Percentiles rank a stretch among this genome's conserved stretches.
Conservation (phyloP, 2,888 invertebrate genomes). For the Sepioteuthis lessoniana region DNA sequence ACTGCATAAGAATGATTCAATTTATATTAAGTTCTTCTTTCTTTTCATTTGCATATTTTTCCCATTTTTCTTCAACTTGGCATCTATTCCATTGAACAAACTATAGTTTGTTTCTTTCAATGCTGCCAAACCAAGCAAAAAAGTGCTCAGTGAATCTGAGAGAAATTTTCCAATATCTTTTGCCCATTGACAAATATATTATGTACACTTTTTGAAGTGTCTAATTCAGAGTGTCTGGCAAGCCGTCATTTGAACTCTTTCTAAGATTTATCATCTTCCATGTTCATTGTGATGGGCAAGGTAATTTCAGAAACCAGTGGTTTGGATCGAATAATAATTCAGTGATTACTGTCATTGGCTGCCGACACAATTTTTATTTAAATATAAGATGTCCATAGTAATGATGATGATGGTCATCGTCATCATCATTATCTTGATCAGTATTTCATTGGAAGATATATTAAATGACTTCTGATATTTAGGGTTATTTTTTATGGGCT, state of each 20-base stretch:
- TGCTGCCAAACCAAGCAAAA: not conserved
- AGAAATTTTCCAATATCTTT: not conserved
- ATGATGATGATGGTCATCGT: no score
- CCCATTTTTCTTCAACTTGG: not conserved
- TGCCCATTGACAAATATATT: not conserved
- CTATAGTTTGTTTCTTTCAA: not conserved
- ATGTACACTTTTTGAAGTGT: not conserved
- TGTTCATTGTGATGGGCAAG: not conserved
- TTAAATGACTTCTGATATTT: no score
- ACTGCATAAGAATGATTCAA: no score
- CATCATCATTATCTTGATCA: no score
- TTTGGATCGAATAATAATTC: not conserved
- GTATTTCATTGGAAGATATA: no score
- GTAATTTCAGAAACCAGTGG: constrained; percentile 23
- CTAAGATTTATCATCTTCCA: not conserved
- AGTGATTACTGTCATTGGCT: not conserved
- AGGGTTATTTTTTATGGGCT: no score
- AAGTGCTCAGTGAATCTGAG: not conserved
- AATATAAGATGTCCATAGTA: not conserved
- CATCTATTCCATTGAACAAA: not conserved
- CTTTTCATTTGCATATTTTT: not conserved
- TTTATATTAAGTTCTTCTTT: not conserved
- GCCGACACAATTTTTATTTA: not conserved
- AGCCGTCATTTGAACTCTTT: not conserved
- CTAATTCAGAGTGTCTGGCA: not conserved